phyloP scores from a whole-genome alignment of 2,888 invertebrate species.

The Cinara cedri region DNA sequence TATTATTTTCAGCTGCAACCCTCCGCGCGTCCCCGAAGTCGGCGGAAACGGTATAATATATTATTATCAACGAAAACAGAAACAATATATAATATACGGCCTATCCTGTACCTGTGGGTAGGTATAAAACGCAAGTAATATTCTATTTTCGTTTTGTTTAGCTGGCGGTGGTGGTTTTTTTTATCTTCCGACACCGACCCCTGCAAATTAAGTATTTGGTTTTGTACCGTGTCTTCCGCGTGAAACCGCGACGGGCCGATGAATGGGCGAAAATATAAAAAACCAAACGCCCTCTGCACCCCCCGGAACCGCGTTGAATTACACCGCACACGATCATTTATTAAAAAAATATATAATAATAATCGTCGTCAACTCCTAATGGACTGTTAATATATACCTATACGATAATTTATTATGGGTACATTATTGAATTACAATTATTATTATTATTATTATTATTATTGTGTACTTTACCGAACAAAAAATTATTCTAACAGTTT shows the following conservation, averaged over 20 bases:
- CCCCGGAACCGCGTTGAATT: neutral
- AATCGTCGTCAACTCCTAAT: neutral
- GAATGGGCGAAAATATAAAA: neutral
- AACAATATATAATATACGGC: conserved; percentile 25
- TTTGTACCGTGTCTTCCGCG: no score
- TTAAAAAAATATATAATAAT: neutral
- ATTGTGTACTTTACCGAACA: neutral
- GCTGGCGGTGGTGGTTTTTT: no score
- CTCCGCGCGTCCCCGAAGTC: conserved; percentile 25
- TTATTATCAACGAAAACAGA: neutral
- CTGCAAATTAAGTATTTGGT: neutral
- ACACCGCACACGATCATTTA: conserved; percentile 3
- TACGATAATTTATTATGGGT: neutral
- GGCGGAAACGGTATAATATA: conserved; percentile 44
- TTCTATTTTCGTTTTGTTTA: conserved; percentile 32
- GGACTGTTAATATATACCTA: neutral
- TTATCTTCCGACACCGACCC: conserved; percentile 8
- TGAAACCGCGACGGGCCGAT: no score
- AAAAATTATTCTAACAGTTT: neutral
- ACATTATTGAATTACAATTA: no score
- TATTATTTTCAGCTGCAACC: conserved; percentile 41
- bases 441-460: neutral
- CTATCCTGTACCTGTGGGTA: no score
- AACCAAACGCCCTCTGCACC: neutral
- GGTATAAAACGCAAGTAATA: conserved; percentile 2